These are phyloP conservation scores for Corythornis leucogaster DNA, from an alignment of 2,797 vertebrate species.

Conservation along the genomic window DNA sequence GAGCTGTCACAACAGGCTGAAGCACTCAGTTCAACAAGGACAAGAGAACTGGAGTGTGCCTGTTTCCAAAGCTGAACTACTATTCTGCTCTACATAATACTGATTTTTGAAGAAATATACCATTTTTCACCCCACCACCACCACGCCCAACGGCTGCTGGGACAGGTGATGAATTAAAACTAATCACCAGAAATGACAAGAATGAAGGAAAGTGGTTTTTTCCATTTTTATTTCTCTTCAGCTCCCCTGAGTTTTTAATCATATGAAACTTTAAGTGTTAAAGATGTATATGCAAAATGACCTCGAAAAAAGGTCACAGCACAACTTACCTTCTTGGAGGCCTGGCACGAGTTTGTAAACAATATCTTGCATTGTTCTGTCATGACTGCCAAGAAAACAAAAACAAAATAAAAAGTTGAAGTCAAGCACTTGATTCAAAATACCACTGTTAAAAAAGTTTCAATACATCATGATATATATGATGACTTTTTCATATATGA, in stretches of 20 bases:
- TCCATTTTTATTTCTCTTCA: background rate
- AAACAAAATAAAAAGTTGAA: background rate
- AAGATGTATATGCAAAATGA: background rate
- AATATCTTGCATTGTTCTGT: conserved; percentile 99
- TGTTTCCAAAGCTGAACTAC: background rate
- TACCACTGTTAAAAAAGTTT: background rate
- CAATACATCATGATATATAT: background rate
- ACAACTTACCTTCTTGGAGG: conserved; percentile 93
- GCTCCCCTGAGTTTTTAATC: background rate
- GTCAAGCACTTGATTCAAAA: background rate
- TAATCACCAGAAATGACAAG: background rate
- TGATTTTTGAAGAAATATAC: background rate
- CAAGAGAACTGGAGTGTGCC: background rate
- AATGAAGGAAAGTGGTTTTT: background rate
- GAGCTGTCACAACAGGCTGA: background rate
- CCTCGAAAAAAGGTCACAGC: background rate
- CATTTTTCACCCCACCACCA: background rate
- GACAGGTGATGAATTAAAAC: background rate
- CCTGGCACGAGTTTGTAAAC: conserved; percentile 99
- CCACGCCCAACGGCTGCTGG: background rate
- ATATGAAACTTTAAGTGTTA: background rate
- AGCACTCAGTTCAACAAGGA: background rate
- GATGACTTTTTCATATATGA: too few relatives aligned
- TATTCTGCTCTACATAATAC: background rate
- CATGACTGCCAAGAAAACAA: conserved; percentile 85